phyloP scores from a whole-genome alignment of 2,113 vertebrate species.

The Cettia cetti region DNA sequence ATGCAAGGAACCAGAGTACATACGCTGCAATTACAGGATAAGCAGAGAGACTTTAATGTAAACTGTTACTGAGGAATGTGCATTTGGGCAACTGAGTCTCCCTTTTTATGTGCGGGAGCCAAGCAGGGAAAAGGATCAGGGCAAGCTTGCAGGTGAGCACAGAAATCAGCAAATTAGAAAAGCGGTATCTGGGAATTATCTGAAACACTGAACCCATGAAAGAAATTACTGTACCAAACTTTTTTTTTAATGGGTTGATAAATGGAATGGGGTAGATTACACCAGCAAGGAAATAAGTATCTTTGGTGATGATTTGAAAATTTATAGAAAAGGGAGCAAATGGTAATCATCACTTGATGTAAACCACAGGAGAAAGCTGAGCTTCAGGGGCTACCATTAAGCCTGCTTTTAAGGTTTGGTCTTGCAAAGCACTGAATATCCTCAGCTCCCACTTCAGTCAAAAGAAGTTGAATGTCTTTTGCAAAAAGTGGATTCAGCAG shows the following conservation, averaged over 20 bases:
- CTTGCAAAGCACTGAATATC: not conserved
- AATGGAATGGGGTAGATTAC: not conserved
- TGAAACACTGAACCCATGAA: not conserved
- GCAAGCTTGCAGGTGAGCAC: slow-evolving; percentile 1
- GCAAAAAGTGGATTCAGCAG: not conserved
- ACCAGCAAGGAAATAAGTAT: not conserved
- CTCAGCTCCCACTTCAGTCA: not conserved
- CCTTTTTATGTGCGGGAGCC: not conserved
- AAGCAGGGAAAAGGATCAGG: slow-evolving; percentile 11
- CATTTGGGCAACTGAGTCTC: not conserved
- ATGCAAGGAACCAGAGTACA: not conserved
- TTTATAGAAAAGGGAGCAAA: not conserved
- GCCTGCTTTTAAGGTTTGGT: not conserved
- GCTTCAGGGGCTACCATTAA: not conserved
- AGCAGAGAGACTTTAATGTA: slow-evolving; percentile 33
- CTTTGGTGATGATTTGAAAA: not conserved
- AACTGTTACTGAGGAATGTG: slow-evolving; percentile 54
- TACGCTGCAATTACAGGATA: slow-evolving; percentile 14
- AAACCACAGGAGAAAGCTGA: not conserved
- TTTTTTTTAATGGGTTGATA: not conserved
- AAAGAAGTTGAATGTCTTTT: not conserved
- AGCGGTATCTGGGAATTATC: not conserved
- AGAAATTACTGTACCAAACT: not conserved
- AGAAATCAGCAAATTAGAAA: not conserved
- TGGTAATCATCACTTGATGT: not conserved